phyloP scores from a whole-genome alignment of 53 echinoderm and acorn worm species.

The Stichopus horrens region DNA sequence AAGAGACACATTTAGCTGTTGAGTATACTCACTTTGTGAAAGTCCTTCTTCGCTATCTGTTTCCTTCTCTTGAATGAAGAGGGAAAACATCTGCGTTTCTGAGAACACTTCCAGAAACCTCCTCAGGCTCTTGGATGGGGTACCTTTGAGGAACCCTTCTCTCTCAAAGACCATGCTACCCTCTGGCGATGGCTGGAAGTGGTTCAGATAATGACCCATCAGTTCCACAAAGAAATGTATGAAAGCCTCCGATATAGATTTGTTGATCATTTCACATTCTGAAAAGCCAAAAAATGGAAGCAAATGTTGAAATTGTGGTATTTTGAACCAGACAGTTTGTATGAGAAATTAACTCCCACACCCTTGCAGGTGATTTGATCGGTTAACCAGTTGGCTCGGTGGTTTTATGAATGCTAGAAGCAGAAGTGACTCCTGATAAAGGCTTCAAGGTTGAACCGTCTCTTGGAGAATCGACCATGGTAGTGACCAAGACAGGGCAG shows the following conservation, averaged over 20 bases:
- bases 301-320: not conserved
- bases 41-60: conserved; percentile 76
- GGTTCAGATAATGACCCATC: conserved; percentile 89
- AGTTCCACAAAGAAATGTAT: conserved; percentile 91
- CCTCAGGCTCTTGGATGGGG: conserved; percentile 72
- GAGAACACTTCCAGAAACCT: conserved; percentile 94
- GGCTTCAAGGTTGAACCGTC: too few species aligned
- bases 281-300: not conserved
- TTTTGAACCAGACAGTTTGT: not conserved
- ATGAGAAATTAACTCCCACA: not conserved
- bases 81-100: conserved; percentile 98
- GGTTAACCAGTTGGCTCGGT: too few species aligned
- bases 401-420: not conserved
- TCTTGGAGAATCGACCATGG: too few species aligned
- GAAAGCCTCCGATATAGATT: conserved; percentile 85
- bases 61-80: conserved; percentile 98
- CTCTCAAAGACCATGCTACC: conserved; percentile 84
- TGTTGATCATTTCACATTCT: conserved; percentile 82
- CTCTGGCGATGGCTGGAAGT: conserved; percentile 66
- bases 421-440: not conserved
- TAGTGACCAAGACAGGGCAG: too few species aligned
- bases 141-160: conserved; percentile 74
- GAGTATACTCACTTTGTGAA: conserved; percentile 65
- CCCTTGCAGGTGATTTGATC: too few species aligned
- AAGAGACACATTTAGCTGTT: too few species aligned